A percentile compares a stretch with the other conserved stretches of the same genome.
These are phyloP conservation scores for Sycophila sp. DNA, from an alignment of 1,140 invertebrate species.

Conservation along the genomic window DNA sequence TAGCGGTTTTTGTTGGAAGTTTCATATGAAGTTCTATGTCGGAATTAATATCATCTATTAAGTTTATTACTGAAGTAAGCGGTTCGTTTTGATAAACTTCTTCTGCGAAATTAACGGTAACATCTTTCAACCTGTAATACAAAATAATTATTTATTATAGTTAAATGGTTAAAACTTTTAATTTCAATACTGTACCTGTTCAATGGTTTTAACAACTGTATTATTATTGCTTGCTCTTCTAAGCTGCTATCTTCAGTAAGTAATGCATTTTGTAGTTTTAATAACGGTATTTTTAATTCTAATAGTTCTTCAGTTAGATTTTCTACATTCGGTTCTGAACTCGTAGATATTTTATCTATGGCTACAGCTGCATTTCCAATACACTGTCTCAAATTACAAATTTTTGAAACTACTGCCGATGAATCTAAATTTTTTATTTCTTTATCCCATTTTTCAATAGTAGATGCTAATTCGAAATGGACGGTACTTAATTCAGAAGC, in stretches of 20 bases:
- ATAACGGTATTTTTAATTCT: conserved; percentile 48
- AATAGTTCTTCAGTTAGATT: conserved; percentile 47
- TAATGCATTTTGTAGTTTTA: conserved; percentile 52
- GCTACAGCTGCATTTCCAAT: conserved; percentile 44
- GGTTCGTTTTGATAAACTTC: conserved; percentile 26
- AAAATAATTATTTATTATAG: conserved; percentile 16
- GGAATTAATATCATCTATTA: conserved; percentile 56
- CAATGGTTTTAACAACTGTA: conserved; percentile 35
- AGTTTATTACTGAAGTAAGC: conserved; percentile 43
- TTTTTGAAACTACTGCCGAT: conserved; percentile 42
- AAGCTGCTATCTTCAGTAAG: conserved; percentile 47
- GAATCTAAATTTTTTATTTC: conserved; percentile 2
- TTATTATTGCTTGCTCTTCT: conserved; percentile 46
- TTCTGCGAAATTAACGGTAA: conserved; percentile 41
- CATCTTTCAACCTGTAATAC: conserved; percentile 44
- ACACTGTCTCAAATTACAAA: conserved; percentile 49
- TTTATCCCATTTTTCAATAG: conserved; percentile 46
- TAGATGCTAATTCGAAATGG: conserved; percentile 49
- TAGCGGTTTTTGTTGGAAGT: not conserved
- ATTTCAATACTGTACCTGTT: conserved; percentile 15
- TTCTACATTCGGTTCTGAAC: conserved; percentile 40
- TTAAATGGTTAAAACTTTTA: not conserved
- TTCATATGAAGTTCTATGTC: conserved; percentile 32
- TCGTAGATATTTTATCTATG: conserved; percentile 42
- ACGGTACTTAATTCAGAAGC: conserved; percentile 48